Percentiles rank a stretch among this genome's conserved stretches.
Evolutionary conservation across 2,113 vertebrate genomes (phyloP).

Genomic region (Lonchura striata): DNA sequence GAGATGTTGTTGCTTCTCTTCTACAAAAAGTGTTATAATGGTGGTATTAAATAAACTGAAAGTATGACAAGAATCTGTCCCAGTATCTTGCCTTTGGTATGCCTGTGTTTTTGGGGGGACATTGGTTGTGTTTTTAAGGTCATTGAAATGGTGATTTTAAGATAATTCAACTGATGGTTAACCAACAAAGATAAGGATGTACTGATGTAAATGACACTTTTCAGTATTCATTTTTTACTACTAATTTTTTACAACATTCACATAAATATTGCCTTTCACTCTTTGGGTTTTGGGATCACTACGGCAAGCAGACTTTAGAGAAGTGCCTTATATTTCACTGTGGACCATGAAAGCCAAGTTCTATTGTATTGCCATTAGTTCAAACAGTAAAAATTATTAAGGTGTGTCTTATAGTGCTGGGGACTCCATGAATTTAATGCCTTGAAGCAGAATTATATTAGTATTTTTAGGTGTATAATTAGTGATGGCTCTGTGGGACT

Average conservation of each 20-base stretch:
- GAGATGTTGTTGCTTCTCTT: neutral
- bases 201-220: neutral
- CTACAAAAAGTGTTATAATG: neutral
- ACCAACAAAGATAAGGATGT: neutral
- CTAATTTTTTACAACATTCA: neutral
- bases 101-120: neutral
- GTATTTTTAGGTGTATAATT: neutral
- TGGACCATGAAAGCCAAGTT: neutral
- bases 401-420: neutral
- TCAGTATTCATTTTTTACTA: neutral
- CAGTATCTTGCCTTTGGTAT: neutral
- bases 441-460: neutral
- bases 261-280: neutral
- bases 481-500: neutral
- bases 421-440: neutral
- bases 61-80: neutral
- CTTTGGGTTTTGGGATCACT: neutral
- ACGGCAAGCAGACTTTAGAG: neutral
- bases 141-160: neutral
- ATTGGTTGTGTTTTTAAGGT: neutral
- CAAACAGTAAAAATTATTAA: neutral
- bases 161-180: neutral
- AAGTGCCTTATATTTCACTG: neutral
- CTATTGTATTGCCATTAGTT: neutral
- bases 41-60: neutral